Evolutionary conservation across 2,113 vertebrate genomes (phyloP).

Genomic region (Rhea pennata): DNA sequence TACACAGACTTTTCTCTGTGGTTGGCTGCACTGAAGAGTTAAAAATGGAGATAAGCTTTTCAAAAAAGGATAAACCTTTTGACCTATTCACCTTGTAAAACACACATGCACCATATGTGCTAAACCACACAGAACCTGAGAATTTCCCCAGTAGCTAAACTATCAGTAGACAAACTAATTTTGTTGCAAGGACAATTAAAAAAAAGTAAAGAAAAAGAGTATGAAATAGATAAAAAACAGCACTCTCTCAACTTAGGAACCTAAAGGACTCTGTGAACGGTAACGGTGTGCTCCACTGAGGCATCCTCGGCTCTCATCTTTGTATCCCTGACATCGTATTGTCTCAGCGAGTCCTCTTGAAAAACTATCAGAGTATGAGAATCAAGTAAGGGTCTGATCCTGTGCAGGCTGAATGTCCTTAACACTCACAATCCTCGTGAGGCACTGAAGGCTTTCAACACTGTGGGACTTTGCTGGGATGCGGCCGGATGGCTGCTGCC

Average conservation of each 20-base stretch:
- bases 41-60: not conserved
- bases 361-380: not conserved
- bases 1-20: not conserved
- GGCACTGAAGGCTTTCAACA: not conserved
- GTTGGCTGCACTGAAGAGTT: not conserved
- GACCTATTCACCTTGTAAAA: not conserved
- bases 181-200: not conserved
- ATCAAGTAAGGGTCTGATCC: not conserved
- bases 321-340: not conserved
- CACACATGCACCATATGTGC: not conserved
- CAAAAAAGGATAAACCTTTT: slow-evolving; percentile 1
- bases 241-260: not conserved
- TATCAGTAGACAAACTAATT: slow-evolving; percentile 23
- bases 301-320: not conserved
- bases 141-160: slow-evolving; percentile 48
- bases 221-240: not conserved
- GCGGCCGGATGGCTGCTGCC: not conserved
- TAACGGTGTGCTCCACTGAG: not conserved
- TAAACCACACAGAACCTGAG: slow-evolving; percentile 28
- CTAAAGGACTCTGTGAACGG: not conserved
- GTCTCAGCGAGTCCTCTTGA: not conserved
- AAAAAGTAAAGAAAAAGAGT: not conserved
- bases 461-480: not conserved
- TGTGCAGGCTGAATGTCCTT: not conserved
- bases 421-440: not conserved